phyloP scores from a whole-genome alignment of 2,113 vertebrate species.

The Neopipo cinnamomea region DNA sequence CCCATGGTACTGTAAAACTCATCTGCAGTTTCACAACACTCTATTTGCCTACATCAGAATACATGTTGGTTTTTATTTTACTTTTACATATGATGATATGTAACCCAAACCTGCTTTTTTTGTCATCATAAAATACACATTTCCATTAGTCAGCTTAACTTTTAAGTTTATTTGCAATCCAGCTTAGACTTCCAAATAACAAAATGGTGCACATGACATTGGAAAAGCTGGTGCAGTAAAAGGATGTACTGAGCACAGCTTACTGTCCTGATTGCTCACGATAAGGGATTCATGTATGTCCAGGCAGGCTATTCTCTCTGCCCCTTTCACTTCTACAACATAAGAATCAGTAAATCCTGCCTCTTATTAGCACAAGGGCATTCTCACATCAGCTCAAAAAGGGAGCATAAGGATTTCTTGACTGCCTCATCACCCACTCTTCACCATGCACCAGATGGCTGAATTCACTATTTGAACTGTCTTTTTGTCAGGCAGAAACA shows the following conservation, averaged over 20 bases:
- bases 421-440: neutral
- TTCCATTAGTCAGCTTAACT: neutral
- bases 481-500: neutral
- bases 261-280: neutral
- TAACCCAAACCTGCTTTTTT: neutral
- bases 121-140: neutral
- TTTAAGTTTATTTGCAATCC: neutral
- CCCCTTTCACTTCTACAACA: neutral
- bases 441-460: neutral
- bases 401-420: neutral
- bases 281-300: neutral
- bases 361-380: neutral
- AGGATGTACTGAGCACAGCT: neutral
- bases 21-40: conserved; percentile 91
- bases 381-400: neutral
- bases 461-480: neutral
- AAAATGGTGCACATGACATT: neutral
- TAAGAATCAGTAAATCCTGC: neutral
- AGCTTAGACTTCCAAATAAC: neutral
- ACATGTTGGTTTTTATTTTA: neutral
- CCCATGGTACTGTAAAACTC: conserved; percentile 98
- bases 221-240: neutral
- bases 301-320: neutral
- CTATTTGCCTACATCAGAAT: conserved; percentile 83
- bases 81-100: neutral